Evolutionary conservation across 2,888 invertebrate species (phyloP).

Genomic region (Thelaira solivaga): DNA sequence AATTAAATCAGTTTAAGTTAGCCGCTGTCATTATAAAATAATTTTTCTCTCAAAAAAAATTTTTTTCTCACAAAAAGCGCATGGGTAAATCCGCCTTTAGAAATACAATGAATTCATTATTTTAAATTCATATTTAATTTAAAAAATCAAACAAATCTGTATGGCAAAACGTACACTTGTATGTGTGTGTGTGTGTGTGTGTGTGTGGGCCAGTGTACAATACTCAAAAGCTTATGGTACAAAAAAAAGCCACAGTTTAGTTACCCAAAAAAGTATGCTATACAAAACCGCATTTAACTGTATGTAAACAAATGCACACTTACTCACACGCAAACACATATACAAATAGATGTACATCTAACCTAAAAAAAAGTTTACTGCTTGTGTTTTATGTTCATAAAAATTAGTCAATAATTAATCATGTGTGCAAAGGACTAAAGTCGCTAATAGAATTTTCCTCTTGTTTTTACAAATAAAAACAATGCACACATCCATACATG

Average conservation of each 20-base stretch:
- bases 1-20: too few species aligned
- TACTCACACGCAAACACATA: not conserved
- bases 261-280: conserved; percentile 40
- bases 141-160: conserved; percentile 15
- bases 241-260: conserved; percentile 33
- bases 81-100: not conserved
- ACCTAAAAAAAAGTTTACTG: conserved; percentile 3
- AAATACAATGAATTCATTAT: conserved; percentile 16
- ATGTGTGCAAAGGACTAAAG: conserved; percentile 70
- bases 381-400: conserved; percentile 63
- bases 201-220: conserved; percentile 27
- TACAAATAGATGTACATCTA: not conserved
- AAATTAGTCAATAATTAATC: conserved; percentile 76
- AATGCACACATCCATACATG: conserved; percentile 3
- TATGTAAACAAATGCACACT: not conserved
- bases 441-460: conserved; percentile 68
- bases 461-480: conserved; percentile 45
- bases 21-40: too few species aligned
- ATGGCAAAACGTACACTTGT: not conserved
- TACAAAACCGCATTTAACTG: conserved; percentile 31
- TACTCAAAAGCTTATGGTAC: conserved; percentile 59
- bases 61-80: too few species aligned
- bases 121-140: conserved; percentile 19
- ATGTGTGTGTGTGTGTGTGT: not conserved
- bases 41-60: too few species aligned